Evolutionary conservation across 2,888 invertebrate genomes (phyloP).

Genomic region (Zaprionus obscuricornis): DNA sequence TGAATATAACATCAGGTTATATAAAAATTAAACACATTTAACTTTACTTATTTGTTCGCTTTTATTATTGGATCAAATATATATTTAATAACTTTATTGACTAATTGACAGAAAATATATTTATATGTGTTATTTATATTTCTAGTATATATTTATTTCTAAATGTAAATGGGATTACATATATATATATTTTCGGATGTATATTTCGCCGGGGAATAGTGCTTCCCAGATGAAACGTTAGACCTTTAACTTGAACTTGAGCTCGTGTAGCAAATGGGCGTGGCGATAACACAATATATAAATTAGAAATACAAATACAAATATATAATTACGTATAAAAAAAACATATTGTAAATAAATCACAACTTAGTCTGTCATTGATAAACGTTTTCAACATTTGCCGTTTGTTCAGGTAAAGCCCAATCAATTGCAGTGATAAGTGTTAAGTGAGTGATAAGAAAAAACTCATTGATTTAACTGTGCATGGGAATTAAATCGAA

Average conservation of each 20-base stretch:
- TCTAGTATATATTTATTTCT: slow-evolving; percentile 35
- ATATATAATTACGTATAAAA: slow-evolving; percentile 26
- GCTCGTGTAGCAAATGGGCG: slow-evolving; percentile 27
- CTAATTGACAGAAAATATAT: slow-evolving; percentile 74
- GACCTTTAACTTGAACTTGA: slow-evolving; percentile 29
- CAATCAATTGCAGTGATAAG: slow-evolving; percentile 27
- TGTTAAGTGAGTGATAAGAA: slow-evolving; percentile 42
- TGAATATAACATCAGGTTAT: too few species aligned
- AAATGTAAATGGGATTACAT: slow-evolving; percentile 24
- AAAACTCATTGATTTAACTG: slow-evolving; percentile 50
- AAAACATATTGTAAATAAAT: slow-evolving; percentile 57
- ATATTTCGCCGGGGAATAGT: slow-evolving; percentile 1
- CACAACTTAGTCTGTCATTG: slow-evolving; percentile 48
- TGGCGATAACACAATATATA: slow-evolving; percentile 40
- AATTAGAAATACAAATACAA: too few species aligned
- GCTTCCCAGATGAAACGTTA: slow-evolving; percentile 33
- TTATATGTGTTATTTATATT: slow-evolving; percentile 37
- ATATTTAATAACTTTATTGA: slow-evolving; percentile 43
- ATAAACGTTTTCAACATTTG: slow-evolving; percentile 29
- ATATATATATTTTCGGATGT: slow-evolving; percentile 35
- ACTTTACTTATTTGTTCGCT: slow-evolving; percentile 20
- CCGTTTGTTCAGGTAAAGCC: slow-evolving; percentile 16
- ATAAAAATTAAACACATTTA: neutral
- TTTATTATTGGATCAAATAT: slow-evolving; percentile 41
- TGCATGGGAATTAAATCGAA: slow-evolving; percentile 40